Base-by-base conservation (phyloP, 2,888 invertebrate genomes). In the Pyrrhosoma nymphula region DNA sequence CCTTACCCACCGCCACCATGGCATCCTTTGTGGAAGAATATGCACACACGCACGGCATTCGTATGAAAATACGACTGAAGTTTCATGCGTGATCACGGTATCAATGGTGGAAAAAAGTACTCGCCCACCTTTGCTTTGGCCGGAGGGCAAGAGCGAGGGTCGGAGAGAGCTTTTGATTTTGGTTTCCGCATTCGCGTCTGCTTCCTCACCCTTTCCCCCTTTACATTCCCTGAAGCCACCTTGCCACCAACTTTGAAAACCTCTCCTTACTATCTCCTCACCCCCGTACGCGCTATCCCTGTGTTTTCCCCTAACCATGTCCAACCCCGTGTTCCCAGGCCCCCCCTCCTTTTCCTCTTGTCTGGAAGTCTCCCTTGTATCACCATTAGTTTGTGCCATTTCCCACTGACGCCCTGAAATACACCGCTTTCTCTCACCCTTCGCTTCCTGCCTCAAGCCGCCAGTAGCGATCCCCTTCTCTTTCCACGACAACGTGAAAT, bases 11-110 rank as follows among this genome's bases (percentile, higher is more conserved):
- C 26, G n/a, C 47, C 26, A 35, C 63, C 93, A 18, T 47, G 69
- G 69, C 30, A 69, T 69, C 93, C 93, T 93, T 93, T 93, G 93
- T 93, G 91, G 63, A 63, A 91, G 91, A 35, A 63, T 63, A 91
- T 60, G 12, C 69, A 69, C 35, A 82, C 82, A 35, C n/a, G 69
- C 82, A 35, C n/a, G 69, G 93, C 93, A 69, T 93, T 93, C 47
- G 93, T 55, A 93, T 75, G 93, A 93, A 93, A 93, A 93, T 75
- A 63, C 12, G 91, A 47, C 93, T 93, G 93, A 93, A 93, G 69
- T 93, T 93, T 69, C 63, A 55, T 75, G 69, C 47, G 75, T 69
- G 69, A 93, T 93, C 93, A 39, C 39, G 93, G 69, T 93, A 91
- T 63, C 91, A 63, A 30, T 91, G 63, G 39, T 82, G 82, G 82